These are phyloP conservation scores for Chymomyza caudatula DNA, from an alignment of 2,888 invertebrate genomes.

Conservation along the genomic window DNA sequence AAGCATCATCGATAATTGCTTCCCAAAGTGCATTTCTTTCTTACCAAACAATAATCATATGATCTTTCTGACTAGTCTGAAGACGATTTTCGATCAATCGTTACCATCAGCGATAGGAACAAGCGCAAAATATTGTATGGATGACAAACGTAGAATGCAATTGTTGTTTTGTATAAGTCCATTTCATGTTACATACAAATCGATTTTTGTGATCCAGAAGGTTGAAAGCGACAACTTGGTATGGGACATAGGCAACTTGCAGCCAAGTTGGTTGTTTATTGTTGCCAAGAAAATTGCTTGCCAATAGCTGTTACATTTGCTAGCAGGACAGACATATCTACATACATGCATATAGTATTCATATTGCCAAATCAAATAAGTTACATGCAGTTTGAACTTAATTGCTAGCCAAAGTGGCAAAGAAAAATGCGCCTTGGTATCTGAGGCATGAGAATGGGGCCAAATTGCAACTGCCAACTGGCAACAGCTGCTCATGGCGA, in stretches of 20 bases:
- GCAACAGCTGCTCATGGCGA: slow-evolving; percentile 30
- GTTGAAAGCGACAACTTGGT: not conserved
- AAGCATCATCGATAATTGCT: no score
- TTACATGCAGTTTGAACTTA: slow-evolving; percentile 59
- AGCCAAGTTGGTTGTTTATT: not conserved
- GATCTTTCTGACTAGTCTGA: no score
- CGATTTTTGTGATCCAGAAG: not conserved
- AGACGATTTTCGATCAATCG: no score
- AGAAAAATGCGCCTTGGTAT: not conserved
- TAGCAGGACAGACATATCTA: not conserved
- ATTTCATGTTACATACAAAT: no score
- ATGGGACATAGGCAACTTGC: not conserved
- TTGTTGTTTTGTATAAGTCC: no score
- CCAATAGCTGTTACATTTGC: not conserved
- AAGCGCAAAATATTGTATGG: no score
- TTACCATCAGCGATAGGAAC: no score
- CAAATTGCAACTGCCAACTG: slow-evolving; percentile 4
- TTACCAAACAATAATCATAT: no score
- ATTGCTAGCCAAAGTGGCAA: slow-evolving; percentile 69
- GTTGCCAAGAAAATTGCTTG: not conserved
- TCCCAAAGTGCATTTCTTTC: no score
- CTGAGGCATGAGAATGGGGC: slow-evolving; percentile 1
- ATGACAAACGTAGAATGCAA: no score
- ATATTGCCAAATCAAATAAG: slow-evolving; percentile 60
- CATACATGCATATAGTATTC: not conserved